Evolutionary conservation across 2,113 vertebrate genomes (phyloP).

Genomic region (Stictonetta naevosa): DNA sequence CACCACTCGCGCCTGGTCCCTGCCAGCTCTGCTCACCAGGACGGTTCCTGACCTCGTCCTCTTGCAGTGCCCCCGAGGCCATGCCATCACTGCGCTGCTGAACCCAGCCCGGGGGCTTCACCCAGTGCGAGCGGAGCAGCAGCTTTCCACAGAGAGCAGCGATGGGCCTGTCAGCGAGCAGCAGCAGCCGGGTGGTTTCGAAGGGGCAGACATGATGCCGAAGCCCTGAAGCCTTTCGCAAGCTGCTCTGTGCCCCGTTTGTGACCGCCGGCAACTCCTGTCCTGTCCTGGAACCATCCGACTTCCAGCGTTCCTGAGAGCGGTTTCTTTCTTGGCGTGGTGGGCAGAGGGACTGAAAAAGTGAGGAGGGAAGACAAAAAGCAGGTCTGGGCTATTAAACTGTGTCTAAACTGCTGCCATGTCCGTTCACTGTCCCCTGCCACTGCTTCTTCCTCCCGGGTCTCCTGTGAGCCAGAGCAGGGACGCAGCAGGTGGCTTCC

Average conservation of each 20-base stretch:
- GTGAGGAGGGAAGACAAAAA: neutral
- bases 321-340: neutral
- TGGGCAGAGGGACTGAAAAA: neutral
- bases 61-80: neutral
- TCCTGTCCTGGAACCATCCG: accelerated
- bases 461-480: neutral
- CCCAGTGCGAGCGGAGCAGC: neutral
- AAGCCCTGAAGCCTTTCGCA: neutral
- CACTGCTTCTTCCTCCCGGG: neutral
- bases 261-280: accelerated
- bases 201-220: neutral
- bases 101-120: too few relatives aligned
- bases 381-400: neutral
- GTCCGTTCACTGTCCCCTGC: neutral
- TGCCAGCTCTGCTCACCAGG: neutral
- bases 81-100: too few relatives aligned
- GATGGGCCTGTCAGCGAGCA: accelerated
- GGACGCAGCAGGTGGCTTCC: neutral
- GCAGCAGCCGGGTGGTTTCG: accelerated
- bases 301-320: neutral
- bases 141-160: neutral
- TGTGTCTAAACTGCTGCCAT: neutral
- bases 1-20: too few relatives aligned
- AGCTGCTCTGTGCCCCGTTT: accelerated
- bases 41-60: neutral